These are phyloP conservation scores for Onthophagus taurus DNA, from an alignment of 1,140 invertebrate species.

Conservation along the genomic window DNA sequence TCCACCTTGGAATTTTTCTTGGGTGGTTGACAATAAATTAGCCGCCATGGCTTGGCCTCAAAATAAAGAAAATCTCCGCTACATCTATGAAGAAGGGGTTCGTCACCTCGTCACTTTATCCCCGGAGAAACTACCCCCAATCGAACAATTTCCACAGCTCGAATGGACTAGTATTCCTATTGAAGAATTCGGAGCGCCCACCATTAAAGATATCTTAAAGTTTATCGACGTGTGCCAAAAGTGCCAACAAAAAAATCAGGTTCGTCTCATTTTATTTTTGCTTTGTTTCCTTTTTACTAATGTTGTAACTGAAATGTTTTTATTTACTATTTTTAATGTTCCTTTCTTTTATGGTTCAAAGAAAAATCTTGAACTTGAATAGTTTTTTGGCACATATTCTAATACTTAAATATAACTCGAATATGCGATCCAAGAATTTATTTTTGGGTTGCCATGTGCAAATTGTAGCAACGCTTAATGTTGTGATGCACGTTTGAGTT, in stretches of 20 bases:
- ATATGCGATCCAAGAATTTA: too few relatives aligned
- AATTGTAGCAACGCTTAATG: too few relatives aligned
- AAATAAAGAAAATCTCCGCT: conserved; percentile 46
- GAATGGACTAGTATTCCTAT: conserved; percentile 51
- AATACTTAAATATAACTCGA: too few relatives aligned
- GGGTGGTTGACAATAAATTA: conserved; percentile 47
- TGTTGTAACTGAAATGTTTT: too few relatives aligned
- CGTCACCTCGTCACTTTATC: conserved; percentile 43
- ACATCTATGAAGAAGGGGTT: conserved; percentile 45
- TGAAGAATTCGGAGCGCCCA: conserved; percentile 56
- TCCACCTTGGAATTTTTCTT: conserved; percentile 52
- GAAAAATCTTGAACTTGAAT: too few relatives aligned
- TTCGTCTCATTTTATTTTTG: conserved; percentile 10
- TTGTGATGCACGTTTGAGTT: too few relatives aligned
- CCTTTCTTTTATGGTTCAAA: too few relatives aligned
- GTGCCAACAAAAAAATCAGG: conserved; percentile 20
- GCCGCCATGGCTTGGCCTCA: conserved; percentile 56
- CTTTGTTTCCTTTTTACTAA: not conserved
- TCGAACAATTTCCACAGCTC: conserved; percentile 41
- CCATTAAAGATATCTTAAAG: conserved; percentile 51
- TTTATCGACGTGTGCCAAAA: conserved; percentile 56
- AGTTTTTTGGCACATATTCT: too few relatives aligned
- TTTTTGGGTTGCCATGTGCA: too few relatives aligned
- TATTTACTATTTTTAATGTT: too few relatives aligned
- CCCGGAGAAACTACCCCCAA: conserved; percentile 55